Percentiles rank a stretch among this genome's conserved stretches.
Evolutionary conservation across 2,797 vertebrate genomes (phyloP).

Genomic region (Melanotaenia trifasciata): DNA sequence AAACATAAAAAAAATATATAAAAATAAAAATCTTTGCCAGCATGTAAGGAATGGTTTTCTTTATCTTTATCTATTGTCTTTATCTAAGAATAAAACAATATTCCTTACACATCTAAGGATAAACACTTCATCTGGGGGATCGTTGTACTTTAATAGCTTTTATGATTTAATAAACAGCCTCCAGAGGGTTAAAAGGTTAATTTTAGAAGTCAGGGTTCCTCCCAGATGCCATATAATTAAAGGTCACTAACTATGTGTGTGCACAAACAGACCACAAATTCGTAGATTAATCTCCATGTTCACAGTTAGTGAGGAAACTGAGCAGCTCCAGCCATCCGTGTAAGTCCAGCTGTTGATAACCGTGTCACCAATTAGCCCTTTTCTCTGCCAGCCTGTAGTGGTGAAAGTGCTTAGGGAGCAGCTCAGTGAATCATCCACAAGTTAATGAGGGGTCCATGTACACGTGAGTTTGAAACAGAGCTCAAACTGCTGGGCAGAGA

Average conservation of each 20-base stretch:
- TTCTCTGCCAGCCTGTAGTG: conserved; percentile 35
- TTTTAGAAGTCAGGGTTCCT: conserved; percentile 11
- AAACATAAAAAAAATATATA: background rate
- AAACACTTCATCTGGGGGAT: background rate
- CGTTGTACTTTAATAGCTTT: background rate
- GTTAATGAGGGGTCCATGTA: conserved; percentile 54
- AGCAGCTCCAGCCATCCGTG: conserved; percentile 52
- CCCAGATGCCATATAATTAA: conserved; percentile 15
- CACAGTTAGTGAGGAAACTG: conserved; percentile 29
- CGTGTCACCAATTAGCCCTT: conserved; percentile 69
- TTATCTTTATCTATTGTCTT: background rate
- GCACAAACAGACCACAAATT: conserved; percentile 8
- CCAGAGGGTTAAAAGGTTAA: conserved; percentile 13
- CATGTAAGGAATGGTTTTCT: background rate
- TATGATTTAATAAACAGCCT: conserved; percentile 12
- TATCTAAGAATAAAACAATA: too few species aligned
- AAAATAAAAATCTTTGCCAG: background rate
- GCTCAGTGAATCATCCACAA: conserved; percentile 53
- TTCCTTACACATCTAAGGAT: background rate
- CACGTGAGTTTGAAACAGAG: conserved; percentile 26
- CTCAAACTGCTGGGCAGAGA: conserved; percentile 13
- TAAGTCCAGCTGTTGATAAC: conserved; percentile 67
- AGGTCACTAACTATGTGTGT: conserved; percentile 2
- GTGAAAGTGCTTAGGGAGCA: conserved; percentile 34
- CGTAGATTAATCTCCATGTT: conserved; percentile 27